These are phyloP conservation scores for Neodontobutis hainanensis DNA, from an alignment of 2,113 vertebrate species.

Conservation along the genomic window DNA sequence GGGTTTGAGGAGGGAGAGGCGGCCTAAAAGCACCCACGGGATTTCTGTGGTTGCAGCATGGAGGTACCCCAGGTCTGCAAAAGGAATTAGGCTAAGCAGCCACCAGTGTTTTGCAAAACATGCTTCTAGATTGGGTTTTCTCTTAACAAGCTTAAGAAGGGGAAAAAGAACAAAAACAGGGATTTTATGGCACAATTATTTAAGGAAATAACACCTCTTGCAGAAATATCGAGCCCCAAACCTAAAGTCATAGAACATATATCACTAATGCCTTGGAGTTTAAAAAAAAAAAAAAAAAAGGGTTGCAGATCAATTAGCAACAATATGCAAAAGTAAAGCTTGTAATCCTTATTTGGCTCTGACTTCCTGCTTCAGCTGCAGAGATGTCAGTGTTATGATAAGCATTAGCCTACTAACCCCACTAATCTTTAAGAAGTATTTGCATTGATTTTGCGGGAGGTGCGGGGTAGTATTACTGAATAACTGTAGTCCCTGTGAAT, in stretches of 20 bases:
- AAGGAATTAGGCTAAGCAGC: conserved; percentile 63
- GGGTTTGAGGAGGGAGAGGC: conserved; percentile 43
- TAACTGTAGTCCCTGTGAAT: conserved; percentile 37
- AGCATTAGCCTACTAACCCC: conserved; percentile 4
- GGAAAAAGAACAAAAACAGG: conserved; percentile 37
- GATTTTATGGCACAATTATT: conserved; percentile 58
- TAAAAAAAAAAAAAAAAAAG: neutral
- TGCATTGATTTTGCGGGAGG: conserved; percentile 43
- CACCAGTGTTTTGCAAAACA: conserved; percentile 62
- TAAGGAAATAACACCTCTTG: conserved; percentile 22
- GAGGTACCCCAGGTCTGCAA: conserved; percentile 64
- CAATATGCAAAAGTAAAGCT: neutral
- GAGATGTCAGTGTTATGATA: conserved; percentile 15
- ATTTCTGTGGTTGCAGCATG: conserved; percentile 24
- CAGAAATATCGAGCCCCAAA: too few species aligned
- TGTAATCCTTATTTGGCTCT: neutral
- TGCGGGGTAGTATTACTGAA: conserved; percentile 22
- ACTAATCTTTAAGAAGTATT: conserved; percentile 11
- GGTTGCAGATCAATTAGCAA: neutral
- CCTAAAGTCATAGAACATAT: too few species aligned
- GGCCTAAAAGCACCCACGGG: conserved; percentile 60
- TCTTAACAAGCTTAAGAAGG: conserved; percentile 60
- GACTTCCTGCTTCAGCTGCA: neutral
- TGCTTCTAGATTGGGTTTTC: conserved; percentile 50
- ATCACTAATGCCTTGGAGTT: too few species aligned